These are phyloP conservation scores for Fragum fragum DNA, from an alignment of 2,888 invertebrate species.

Conservation along the genomic window DNA sequence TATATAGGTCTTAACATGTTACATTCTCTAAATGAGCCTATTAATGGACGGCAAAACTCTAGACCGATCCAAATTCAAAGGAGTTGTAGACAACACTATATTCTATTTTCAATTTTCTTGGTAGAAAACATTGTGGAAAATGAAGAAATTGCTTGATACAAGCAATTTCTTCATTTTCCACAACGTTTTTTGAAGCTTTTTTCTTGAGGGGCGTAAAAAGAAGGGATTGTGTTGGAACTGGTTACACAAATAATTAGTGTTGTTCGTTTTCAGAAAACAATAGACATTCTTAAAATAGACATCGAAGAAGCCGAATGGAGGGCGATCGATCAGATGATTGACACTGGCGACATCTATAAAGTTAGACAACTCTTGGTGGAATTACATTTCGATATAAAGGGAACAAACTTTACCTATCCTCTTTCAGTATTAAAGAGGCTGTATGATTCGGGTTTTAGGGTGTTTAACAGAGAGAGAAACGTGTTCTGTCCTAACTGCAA, in stretches of 20 bases:
- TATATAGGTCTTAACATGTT: too few species aligned
- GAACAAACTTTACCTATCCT: neutral
- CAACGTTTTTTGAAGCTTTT: too few species aligned
- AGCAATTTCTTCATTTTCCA: too few species aligned
- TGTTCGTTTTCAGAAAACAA: slow-evolving; percentile 8
- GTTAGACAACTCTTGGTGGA: slow-evolving; percentile 10
- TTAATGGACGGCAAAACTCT: too few species aligned
- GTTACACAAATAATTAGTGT: neutral
- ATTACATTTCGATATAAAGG: neutral
- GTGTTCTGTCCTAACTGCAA: slow-evolving; percentile 12
- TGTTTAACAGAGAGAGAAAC: slow-evolving; percentile 21
- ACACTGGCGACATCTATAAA: slow-evolving; percentile 4
- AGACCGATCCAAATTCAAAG: too few species aligned
- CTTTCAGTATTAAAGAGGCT: neutral
- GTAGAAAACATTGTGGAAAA: too few species aligned
- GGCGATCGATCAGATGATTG: slow-evolving; percentile 8
- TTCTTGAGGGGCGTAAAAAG: too few species aligned
- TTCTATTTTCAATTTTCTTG: too few species aligned
- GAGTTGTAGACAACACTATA: too few species aligned
- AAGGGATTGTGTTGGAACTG: neutral
- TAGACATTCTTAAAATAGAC: slow-evolving; percentile 19
- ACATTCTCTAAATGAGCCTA: neutral
- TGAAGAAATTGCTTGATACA: too few species aligned
- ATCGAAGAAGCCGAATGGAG: slow-evolving; percentile 12
- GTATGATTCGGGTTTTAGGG: neutral